phyloP scores from a whole-genome alignment of 2,113 vertebrate species.

The Jaculus jaculus region DNA sequence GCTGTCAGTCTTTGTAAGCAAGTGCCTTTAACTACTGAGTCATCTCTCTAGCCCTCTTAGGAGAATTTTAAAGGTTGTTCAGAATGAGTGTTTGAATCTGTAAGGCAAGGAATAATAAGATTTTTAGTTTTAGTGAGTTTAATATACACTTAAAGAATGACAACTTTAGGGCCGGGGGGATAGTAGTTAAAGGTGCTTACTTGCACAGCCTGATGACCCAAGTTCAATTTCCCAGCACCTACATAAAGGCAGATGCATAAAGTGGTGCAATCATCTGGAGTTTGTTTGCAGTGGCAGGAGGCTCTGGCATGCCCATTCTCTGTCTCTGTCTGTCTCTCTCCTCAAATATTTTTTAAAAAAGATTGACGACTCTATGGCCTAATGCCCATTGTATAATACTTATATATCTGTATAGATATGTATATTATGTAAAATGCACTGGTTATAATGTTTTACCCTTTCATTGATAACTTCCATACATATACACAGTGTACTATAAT shows the following conservation, averaged over 20 bases:
- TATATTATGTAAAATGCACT: background rate
- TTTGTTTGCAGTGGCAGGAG: too few species aligned
- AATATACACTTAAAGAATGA: background rate
- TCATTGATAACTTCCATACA: too few species aligned
- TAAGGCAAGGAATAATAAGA: slow-evolving; percentile 5
- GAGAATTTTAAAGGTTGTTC: slow-evolving; percentile 15
- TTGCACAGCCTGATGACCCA: background rate
- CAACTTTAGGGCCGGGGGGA: background rate
- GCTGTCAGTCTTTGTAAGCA: too few species aligned
- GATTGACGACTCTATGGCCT: background rate
- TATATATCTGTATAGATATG: background rate
- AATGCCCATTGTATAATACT: background rate
- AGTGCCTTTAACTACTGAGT: too few species aligned
- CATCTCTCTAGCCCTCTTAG: too few species aligned
- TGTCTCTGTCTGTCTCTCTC: too few species aligned
- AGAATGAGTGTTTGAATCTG: background rate
- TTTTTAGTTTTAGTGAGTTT: background rate
- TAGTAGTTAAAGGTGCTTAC: too few species aligned
- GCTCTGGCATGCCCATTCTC: too few species aligned
- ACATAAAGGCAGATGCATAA: too few species aligned
- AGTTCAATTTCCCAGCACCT: too few species aligned
- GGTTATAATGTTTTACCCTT: background rate
- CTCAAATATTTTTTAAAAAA: background rate
- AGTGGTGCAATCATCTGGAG: too few species aligned
- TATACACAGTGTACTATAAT: too few species aligned